These are phyloP conservation scores for Drosophila bocqueti DNA, from an alignment of 1,140 invertebrate genomes.

Conservation along the genomic window DNA sequence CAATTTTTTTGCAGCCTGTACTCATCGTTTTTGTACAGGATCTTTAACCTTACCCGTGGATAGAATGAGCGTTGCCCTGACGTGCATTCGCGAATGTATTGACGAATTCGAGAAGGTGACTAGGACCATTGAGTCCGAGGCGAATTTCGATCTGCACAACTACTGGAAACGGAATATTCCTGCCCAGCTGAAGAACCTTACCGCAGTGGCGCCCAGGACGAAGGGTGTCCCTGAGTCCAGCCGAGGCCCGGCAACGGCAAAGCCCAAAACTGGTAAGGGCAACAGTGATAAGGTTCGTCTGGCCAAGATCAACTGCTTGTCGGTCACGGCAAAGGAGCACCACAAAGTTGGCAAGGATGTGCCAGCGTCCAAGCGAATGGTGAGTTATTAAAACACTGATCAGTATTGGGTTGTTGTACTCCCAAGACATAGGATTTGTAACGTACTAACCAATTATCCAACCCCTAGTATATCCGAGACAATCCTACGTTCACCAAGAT, in stretches of 20 bases:
- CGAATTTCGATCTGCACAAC: constrained; percentile 49
- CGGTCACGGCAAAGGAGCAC: constrained; percentile 53
- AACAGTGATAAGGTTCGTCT: constrained; percentile 19
- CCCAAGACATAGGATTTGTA: neutral
- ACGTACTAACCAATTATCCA: neutral
- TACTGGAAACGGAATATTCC: constrained; percentile 56
- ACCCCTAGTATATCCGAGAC: constrained; percentile 61
- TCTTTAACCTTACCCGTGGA: constrained; percentile 20
- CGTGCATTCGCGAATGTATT: constrained; percentile 40
- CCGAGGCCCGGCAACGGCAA: neutral
- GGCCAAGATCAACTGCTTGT: constrained; percentile 44
- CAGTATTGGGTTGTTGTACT: neutral
- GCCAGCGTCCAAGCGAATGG: constrained; percentile 40
- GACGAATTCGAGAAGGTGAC: constrained; percentile 38
- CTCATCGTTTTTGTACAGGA: neutral
- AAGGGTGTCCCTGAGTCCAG: neutral
- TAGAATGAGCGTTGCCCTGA: constrained; percentile 18
- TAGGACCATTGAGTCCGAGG: constrained; percentile 47
- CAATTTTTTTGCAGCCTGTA: neutral
- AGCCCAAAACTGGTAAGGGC: constrained; percentile 16
- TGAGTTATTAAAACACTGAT: constrained; percentile 10
- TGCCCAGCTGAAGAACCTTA: constrained; percentile 48
- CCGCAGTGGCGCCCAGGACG: neutral
- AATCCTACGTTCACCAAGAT: constrained; percentile 36
- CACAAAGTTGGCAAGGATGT: constrained; percentile 59